These are phyloP conservation scores for Collichthys lucidus DNA, from an alignment of 2,113 vertebrate species.

Conservation along the genomic window DNA sequence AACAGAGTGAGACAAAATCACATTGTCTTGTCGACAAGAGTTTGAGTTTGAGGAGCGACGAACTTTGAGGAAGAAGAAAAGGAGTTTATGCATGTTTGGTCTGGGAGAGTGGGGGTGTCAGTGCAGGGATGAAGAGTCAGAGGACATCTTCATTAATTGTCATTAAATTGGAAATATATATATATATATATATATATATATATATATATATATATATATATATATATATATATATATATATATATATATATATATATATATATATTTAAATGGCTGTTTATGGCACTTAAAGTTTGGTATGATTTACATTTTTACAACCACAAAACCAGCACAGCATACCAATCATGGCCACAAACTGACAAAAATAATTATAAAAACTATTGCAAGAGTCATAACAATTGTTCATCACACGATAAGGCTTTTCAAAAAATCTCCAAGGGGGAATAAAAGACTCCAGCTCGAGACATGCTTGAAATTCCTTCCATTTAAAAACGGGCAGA, in stretches of 20 bases:
- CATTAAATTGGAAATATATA: not conserved
- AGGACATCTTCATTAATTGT: not conserved
- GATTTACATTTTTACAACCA: not conserved
- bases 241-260: no score
- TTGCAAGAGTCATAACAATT: not conserved
- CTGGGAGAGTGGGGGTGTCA: not conserved
- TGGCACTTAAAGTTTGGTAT: not conserved
- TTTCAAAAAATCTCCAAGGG: not conserved
- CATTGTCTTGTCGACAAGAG: not conserved
- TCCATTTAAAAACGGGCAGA: not conserved
- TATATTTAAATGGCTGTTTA: not conserved
- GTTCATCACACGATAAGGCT: not conserved
- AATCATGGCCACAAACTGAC: not conserved
- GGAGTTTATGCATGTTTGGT: conserved; percentile 13
- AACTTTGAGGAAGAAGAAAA: not conserved
- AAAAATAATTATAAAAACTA: not conserved
- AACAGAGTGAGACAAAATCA: conserved; percentile 41
- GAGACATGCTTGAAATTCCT: not conserved
- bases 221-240: no score
- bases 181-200: no score
- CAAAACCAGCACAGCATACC: not conserved
- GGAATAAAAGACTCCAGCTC: not conserved
- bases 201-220: no score
- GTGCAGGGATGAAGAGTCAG: not conserved
- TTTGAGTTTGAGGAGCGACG: not conserved